These are phyloP conservation scores for Anthophora plumipes DNA, from an alignment of 2,888 invertebrate genomes.

Conservation along the genomic window DNA sequence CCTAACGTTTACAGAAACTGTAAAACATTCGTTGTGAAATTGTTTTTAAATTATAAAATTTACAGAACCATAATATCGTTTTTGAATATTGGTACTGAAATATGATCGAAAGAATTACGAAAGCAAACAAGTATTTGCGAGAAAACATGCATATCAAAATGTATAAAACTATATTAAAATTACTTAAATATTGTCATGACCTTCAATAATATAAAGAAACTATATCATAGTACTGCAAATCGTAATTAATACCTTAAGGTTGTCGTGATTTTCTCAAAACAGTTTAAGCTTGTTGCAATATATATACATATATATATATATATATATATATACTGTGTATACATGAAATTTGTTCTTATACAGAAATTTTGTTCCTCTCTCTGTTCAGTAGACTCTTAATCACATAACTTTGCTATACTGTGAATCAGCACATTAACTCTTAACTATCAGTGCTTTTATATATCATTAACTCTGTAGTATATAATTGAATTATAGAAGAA, in stretches of 20 bases:
- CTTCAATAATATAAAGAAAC: slow-evolving; percentile 34
- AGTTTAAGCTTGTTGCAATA: slow-evolving; percentile 50
- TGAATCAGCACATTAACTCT: slow-evolving; percentile 64
- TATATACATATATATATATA: too few species aligned
- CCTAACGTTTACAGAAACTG: slow-evolving; percentile 30
- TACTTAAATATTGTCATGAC: slow-evolving; percentile 47
- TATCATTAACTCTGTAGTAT: slow-evolving; percentile 63
- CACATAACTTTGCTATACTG: slow-evolving; percentile 65
- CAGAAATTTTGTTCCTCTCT: slow-evolving; percentile 45
- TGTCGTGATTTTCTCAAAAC: slow-evolving; percentile 40
- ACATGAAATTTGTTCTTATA: slow-evolving; percentile 54
- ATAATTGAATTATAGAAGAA: slow-evolving; percentile 61
- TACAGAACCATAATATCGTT: slow-evolving; percentile 8
- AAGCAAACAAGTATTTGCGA: slow-evolving; percentile 10
- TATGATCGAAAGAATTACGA: not conserved
- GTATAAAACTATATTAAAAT: slow-evolving; percentile 51
- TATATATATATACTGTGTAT: slow-evolving; percentile 48
- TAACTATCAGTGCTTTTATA: slow-evolving; percentile 69
- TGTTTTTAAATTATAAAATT: slow-evolving; percentile 15
- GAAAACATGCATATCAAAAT: slow-evolving; percentile 38
- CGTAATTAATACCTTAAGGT: slow-evolving; percentile 24
- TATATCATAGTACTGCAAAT: slow-evolving; percentile 9
- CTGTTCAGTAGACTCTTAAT: slow-evolving; percentile 66
- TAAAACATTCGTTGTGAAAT: slow-evolving; percentile 30
- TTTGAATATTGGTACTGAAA: slow-evolving; percentile 12